phyloP scores from a whole-genome alignment of 2,888 invertebrate genomes.

The Pandemis corylana region DNA sequence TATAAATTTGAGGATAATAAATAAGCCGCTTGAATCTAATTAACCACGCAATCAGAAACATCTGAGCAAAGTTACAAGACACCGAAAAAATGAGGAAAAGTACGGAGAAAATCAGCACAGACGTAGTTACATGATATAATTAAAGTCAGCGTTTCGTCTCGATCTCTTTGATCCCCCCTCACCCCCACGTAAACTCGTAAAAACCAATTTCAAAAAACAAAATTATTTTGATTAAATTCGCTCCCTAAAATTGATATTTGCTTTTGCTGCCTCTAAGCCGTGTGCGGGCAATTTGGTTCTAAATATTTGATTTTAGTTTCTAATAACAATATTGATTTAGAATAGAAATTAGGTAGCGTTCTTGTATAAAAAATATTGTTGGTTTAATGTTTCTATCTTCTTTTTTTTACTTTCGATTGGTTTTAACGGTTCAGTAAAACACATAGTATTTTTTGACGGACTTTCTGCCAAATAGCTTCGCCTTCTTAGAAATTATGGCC shows the following conservation, averaged over 20 bases:
- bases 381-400: no score
- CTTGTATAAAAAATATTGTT: no score
- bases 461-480: no score
- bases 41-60: neutral
- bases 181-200: neutral
- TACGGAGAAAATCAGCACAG: neutral
- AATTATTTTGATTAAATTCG: constrained; percentile 5
- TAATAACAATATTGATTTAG: neutral
- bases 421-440: no score
- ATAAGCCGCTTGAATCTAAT: neutral
- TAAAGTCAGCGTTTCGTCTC: neutral
- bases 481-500: no score
- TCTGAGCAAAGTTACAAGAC: neutral
- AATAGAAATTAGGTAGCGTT: no score
- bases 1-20: neutral
- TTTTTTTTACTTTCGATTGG: no score
- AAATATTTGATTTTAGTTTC: neutral
- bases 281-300: neutral
- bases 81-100: constrained; percentile 2
- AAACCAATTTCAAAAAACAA: constrained; percentile 10
- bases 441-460: no score
- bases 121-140: constrained; percentile 10
- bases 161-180: constrained; percentile 6
- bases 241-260: constrained; percentile 7
- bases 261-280: neutral